phyloP scores from a whole-genome alignment of 2,797 vertebrate genomes.

The Cyclura pinguis region DNA sequence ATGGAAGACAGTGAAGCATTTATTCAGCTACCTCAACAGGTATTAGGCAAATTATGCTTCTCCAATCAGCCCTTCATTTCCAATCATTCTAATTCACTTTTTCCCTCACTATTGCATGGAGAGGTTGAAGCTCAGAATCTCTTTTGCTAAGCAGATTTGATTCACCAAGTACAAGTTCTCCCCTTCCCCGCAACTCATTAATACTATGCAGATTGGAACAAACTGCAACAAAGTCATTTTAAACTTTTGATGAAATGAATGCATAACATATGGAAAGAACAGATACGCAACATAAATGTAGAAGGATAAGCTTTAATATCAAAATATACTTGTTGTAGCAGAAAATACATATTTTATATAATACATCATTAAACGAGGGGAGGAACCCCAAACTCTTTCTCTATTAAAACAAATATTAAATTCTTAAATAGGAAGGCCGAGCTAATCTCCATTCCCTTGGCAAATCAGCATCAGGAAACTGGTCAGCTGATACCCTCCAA shows the following conservation, averaged over 20 bases:
- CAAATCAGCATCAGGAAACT: neutral
- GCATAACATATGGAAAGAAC: neutral
- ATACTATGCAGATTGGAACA: neutral
- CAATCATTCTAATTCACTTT: neutral
- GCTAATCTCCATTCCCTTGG: neutral
- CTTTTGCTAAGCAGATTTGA: neutral
- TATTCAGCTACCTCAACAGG: no score
- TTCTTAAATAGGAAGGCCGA: neutral
- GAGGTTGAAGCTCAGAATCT: neutral
- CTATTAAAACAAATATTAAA: conserved; percentile 2
- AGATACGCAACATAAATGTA: neutral
- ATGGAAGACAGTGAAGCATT: neutral
- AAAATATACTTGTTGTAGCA: neutral
- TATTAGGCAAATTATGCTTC: neutral
- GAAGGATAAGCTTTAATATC: neutral
- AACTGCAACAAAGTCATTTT: neutral
- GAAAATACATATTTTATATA: neutral
- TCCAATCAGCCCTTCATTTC: neutral
- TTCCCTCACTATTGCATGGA: neutral
- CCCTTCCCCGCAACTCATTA: neutral
- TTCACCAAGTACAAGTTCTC: neutral
- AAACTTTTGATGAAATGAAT: neutral
- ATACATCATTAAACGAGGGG: neutral
- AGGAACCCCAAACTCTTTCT: neutral
- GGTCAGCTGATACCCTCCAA: neutral